Evolutionary conservation across 2,113 vertebrate genomes (phyloP), one percentile per base, ranked within the genome.

Genomic region (Xiphophorus maculatus): DNA sequence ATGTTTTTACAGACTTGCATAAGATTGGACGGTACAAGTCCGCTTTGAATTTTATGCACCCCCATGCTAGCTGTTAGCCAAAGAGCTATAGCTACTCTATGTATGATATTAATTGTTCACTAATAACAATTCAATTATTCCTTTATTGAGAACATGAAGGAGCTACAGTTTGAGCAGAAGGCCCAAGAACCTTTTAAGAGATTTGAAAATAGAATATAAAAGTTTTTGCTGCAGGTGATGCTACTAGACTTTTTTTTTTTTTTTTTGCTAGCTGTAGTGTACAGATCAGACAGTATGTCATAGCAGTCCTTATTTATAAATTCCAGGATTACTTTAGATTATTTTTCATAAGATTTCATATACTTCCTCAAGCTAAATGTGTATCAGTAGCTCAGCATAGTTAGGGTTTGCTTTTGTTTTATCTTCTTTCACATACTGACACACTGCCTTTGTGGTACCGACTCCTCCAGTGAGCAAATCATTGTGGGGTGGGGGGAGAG

Each of bases 351-450:
- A 64, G 29, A 64, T 11, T 64, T n/a, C 33, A 32, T 8, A 33
- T 32, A 17, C 4, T 1, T 64, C 17, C 5, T 17, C 3, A 66
- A 33, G 33, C 37, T 3, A 66, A 22, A 44, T 44, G 66, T 44
- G 25, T 71, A 67, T 80, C 67, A 84, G 73, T 68, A 66, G 79
- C 58, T 71, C 73, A 73, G 42, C 15, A 44, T 14, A 4, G 12
- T 11, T 37, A 37, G 10, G n/a, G 61, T 66, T 65, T 14, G 2
- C 17, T 13, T 32, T 60, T 71, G 66, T 64, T n/a, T 33, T 22
- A 11, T 25, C 9, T n/a, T 35, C 78, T 66, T 69, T 69, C 40
- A 29, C 69, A 70, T 75, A 73, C 66, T 71, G 66, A 70, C 35
- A 60, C 44, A 66, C 61, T 2, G 1, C 29, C 35, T 28, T 63